Evolutionary conservation across 1,140 invertebrate genomes (phyloP).

Genomic region (Piezodorus guildinii): DNA sequence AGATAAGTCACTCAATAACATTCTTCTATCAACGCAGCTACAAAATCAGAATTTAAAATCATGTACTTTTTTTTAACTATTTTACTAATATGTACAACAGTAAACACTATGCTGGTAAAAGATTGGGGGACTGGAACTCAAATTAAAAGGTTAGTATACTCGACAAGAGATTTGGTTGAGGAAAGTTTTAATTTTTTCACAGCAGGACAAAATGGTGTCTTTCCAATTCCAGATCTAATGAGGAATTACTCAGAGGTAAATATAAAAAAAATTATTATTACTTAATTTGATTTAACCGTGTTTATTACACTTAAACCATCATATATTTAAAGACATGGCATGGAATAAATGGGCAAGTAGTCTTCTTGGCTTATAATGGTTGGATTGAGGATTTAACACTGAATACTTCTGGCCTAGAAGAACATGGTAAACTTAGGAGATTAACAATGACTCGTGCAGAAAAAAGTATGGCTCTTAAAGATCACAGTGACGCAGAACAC

Average conservation of each 20-base stretch:
- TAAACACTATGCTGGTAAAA: slow-evolving; percentile 1
- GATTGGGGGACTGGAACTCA: slow-evolving; percentile 20
- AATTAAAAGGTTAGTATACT: slow-evolving; percentile 10
- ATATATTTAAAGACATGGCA: slow-evolving; percentile 1
- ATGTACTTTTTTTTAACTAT: background rate
- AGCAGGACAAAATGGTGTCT: slow-evolving; percentile 4
- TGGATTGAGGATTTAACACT: slow-evolving; percentile 15
- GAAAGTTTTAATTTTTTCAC: slow-evolving; percentile 19
- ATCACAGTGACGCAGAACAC: background rate
- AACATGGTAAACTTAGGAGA: slow-evolving; percentile 13
- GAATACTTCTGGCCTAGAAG: background rate
- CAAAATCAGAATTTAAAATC: background rate
- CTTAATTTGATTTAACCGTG: background rate
- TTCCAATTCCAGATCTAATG: slow-evolving; percentile 7
- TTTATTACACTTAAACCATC: background rate
- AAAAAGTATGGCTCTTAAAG: background rate
- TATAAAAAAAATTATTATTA: too few relatives aligned
- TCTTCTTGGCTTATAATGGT: slow-evolving; percentile 19
- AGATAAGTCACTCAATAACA: too few relatives aligned
- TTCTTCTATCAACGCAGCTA: too few relatives aligned
- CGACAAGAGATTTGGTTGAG: slow-evolving; percentile 11
- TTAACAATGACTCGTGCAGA: slow-evolving; percentile 10
- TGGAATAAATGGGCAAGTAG: background rate
- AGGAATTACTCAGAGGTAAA: slow-evolving; percentile 7
- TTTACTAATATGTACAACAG: background rate